Percentiles rank a stretch among this genome's conserved stretches.
Conservation (phyloP, 2,888 invertebrate genomes). For the Callyntrura sp. region DNA sequence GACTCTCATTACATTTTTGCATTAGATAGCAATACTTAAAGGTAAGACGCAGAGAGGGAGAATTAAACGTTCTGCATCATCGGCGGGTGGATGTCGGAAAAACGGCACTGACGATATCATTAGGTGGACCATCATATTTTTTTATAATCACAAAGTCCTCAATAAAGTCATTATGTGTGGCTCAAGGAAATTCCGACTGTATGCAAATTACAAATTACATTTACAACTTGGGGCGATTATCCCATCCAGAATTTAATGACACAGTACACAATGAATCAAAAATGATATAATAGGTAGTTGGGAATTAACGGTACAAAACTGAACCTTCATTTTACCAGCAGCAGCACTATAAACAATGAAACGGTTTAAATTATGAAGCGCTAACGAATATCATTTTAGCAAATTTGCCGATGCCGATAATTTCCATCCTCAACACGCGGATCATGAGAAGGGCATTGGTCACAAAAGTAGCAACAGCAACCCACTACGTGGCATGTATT, state of each 20-base stretch:
- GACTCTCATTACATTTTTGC: slow-evolving; percentile 40
- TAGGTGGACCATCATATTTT: not conserved
- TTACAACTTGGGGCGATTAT: not conserved
- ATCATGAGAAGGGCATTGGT: no score
- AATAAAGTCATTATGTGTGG: not conserved
- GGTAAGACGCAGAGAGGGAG: not conserved
- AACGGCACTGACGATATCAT: not conserved
- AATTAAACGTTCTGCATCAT: slow-evolving; percentile 10
- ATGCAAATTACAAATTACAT: slow-evolving; percentile 9
- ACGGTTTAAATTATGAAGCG: not conserved
- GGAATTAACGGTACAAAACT: no score
- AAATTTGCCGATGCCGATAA: no score
- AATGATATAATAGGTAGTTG: no score
- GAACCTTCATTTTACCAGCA: not conserved
- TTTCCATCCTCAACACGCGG: no score
- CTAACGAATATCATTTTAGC: not conserved
- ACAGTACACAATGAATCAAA: not conserved
- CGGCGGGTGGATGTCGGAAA: slow-evolving; percentile 3
- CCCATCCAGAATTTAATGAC: not conserved
- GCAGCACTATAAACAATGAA: not conserved
- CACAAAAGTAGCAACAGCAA: no score
- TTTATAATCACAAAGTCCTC: not conserved
- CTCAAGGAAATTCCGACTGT: slow-evolving; percentile 26
- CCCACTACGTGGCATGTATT: no score
- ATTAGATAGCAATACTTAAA: slow-evolving; percentile 10